These are phyloP conservation scores for Zygogramma bicolorata DNA, from an alignment of 2,888 invertebrate species.

Conservation along the genomic window DNA sequence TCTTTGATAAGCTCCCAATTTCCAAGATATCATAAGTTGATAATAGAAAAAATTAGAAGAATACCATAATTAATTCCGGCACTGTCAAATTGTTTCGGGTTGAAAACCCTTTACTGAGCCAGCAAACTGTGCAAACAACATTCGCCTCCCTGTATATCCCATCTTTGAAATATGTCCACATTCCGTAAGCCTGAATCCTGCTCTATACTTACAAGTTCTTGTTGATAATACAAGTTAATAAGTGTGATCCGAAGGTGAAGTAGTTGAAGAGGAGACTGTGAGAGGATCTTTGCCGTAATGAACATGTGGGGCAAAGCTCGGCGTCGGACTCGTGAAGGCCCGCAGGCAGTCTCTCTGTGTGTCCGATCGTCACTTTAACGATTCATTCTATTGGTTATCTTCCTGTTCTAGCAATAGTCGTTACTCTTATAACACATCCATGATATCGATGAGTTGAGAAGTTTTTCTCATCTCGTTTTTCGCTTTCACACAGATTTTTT, in stretches of 20 bases:
- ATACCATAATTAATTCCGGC: no score
- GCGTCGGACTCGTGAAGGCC: constrained; percentile 1
- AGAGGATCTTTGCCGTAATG: neutral
- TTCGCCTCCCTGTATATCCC: no score
- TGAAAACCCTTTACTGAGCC: no score
- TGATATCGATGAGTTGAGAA: neutral
- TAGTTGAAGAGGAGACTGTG: neutral
- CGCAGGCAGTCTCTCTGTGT: constrained; percentile 8
- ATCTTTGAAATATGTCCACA: no score
- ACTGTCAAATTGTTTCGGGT: no score
- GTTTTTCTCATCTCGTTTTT: neutral
- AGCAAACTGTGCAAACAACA: no score
- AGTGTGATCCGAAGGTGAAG: neutral
- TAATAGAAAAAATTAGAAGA: no score
- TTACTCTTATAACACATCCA: neutral
- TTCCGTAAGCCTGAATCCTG: no score
- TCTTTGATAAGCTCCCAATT: no score
- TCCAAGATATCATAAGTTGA: no score
- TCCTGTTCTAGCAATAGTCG: neutral
- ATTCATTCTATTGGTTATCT: neutral
- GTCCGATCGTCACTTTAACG: constrained; percentile 8
- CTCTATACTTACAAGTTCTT: neutral
- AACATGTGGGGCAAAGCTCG: neutral
- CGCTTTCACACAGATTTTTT: no score
- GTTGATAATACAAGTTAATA: neutral